Evolutionary conservation across 1,140 invertebrate species (phyloP).

Genomic region (Penaeus chinensis): DNA sequence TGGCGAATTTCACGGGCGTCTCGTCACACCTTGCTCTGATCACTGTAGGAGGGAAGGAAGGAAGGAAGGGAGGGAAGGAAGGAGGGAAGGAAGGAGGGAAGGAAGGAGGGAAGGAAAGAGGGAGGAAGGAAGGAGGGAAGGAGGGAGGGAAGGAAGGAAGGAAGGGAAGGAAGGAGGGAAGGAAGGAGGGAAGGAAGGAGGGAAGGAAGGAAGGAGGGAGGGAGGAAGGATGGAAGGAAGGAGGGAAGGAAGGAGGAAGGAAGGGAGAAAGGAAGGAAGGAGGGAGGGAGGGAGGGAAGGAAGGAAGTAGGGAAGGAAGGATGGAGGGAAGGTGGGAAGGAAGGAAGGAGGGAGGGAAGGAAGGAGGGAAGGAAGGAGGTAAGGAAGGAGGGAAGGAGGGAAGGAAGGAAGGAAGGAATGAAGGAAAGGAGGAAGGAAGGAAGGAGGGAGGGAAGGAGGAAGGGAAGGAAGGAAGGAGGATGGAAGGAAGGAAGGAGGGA

Average conservation of each 20-base stretch:
- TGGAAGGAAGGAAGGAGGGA: no score
- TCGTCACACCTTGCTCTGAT: background rate
- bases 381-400: no score
- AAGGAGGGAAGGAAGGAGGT: no score
- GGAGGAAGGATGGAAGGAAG: no score
- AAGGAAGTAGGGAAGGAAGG: background rate
- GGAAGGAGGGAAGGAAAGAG: background rate
- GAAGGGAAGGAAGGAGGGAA: background rate
- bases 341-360: background rate
- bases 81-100: background rate
- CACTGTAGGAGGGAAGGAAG: background rate
- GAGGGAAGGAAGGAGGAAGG: background rate
- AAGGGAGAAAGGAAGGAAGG: background rate
- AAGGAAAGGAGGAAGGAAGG: no score
- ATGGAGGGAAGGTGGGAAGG: background rate
- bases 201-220: background rate
- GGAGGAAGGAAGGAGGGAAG: background rate
- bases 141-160: background rate
- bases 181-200: background rate
- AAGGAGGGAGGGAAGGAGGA: background rate
- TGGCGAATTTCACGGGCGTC: no score
- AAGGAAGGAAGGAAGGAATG: background rate
- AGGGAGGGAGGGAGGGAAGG: conserved; percentile 6
- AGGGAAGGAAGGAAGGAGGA: background rate
- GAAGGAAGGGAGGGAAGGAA: background rate